phyloP scores from a whole-genome alignment of 2,888 invertebrate species.

The Noctua pronuba region DNA sequence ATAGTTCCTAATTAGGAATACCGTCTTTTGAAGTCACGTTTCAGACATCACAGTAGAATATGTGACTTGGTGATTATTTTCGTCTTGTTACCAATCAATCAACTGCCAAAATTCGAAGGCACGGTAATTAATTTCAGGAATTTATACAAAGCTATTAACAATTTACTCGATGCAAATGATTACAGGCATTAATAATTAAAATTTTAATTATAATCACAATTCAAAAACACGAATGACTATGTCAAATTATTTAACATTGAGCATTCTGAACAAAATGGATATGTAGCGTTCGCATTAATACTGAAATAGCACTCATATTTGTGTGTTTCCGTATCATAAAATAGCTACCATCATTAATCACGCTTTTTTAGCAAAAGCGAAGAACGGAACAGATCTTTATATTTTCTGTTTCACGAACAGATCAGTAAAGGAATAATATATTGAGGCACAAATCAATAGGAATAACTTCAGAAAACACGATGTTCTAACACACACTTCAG shows the following conservation, averaged over 20 bases:
- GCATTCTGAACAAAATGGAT: background rate
- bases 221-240: background rate
- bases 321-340: constrained; percentile 18
- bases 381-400: constrained; percentile 37
- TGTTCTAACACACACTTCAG: background rate
- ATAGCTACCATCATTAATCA: constrained; percentile 34
- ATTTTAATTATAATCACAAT: constrained; percentile 5
- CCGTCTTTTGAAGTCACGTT: background rate
- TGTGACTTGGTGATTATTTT: background rate
- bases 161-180: background rate
- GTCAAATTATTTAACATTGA: background rate
- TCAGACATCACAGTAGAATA: background rate
- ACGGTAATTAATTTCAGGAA: constrained; percentile 3
- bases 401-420: constrained; percentile 40
- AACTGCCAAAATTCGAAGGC: background rate
- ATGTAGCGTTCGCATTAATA: background rate
- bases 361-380: constrained; percentile 21
- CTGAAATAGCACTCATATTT: constrained; percentile 5
- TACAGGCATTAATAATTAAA: background rate
- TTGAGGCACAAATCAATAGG: constrained; percentile 35
- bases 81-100: background rate
- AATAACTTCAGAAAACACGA: constrained; percentile 27
- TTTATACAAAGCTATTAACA: background rate
- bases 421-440: constrained; percentile 34
- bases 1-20: background rate